Evolutionary conservation across 1,140 invertebrate species (phyloP).

Genomic region (Andrena cerasifolii): DNA sequence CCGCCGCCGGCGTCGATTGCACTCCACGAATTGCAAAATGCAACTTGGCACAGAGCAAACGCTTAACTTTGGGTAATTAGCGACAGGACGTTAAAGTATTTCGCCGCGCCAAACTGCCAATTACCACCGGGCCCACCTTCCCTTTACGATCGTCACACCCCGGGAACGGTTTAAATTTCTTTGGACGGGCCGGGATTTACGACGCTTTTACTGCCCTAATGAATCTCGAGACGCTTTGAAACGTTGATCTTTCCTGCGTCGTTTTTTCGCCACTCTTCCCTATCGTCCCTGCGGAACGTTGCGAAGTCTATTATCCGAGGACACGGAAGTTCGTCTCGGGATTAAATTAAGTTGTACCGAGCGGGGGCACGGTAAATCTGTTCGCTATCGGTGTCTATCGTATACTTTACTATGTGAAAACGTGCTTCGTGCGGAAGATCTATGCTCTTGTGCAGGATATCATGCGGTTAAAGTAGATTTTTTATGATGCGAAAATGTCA

Average conservation of each 20-base stretch:
- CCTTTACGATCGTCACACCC: slow-evolving; percentile 42
- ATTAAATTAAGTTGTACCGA: too few relatives aligned
- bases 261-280: too few relatives aligned
- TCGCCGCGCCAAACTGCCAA: slow-evolving; percentile 51
- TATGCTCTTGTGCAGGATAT: too few relatives aligned
- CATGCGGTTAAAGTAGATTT: too few relatives aligned
- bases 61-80: slow-evolving; percentile 61
- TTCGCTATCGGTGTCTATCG: too few relatives aligned
- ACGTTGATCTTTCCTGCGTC: not conserved
- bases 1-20: slow-evolving; percentile 52
- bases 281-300: too few relatives aligned
- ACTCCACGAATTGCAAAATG: slow-evolving; percentile 63
- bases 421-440: too few relatives aligned
- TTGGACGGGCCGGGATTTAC: slow-evolving; percentile 27
- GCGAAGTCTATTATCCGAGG: too few relatives aligned
- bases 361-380: too few relatives aligned
- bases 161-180: slow-evolving; percentile 38
- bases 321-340: too few relatives aligned
- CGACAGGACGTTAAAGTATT: slow-evolving; percentile 52
- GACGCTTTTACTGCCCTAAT: slow-evolving; percentile 33
- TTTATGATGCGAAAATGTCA: too few relatives aligned
- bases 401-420: too few relatives aligned
- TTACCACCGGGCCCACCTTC: slow-evolving; percentile 44
- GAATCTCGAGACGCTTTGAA: slow-evolving; percentile 26
- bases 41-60: slow-evolving; percentile 56